These are phyloP conservation scores for Tetragonula carbonaria DNA, from an alignment of 2,888 invertebrate genomes.

Conservation along the genomic window DNA sequence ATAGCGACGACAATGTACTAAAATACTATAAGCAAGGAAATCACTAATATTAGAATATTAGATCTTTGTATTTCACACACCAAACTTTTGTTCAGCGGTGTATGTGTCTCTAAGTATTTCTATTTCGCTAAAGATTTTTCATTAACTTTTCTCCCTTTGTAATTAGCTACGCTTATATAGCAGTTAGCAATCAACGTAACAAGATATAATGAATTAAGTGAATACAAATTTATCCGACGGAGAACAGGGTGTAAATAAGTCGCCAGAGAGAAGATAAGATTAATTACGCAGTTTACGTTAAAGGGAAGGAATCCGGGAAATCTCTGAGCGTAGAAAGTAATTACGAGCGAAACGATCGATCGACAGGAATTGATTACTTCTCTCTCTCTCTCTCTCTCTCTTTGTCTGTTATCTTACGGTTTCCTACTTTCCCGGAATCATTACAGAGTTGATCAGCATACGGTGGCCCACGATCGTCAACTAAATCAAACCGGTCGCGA, in stretches of 20 bases:
- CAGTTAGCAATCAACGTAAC: neutral
- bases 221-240: neutral
- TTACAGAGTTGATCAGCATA: conserved; percentile 42
- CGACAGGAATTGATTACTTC: conserved; percentile 27
- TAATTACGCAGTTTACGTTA: conserved; percentile 30
- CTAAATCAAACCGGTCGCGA: conserved; percentile 74
- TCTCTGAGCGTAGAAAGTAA: conserved; percentile 8
- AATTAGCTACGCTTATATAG: neutral
- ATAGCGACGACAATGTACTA: no score
- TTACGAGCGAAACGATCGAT: conserved; percentile 16
- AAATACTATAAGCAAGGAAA: no score
- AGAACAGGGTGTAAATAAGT: neutral
- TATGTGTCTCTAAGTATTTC: neutral
- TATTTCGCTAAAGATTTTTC: neutral
- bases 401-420: conserved; percentile 3
- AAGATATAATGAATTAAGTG: neutral
- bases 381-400: neutral
- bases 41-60: no score
- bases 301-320: neutral
- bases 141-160: neutral
- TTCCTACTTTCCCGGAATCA: conserved; percentile 17
- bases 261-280: neutral
- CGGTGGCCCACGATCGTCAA: conserved; percentile 68
- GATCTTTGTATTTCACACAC: no score
- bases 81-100: no score